Evolutionary conservation across 2,797 vertebrate species (phyloP), one percentile per base, ranked within the genome.

Genomic region (Hypotaenidia okinawae): DNA sequence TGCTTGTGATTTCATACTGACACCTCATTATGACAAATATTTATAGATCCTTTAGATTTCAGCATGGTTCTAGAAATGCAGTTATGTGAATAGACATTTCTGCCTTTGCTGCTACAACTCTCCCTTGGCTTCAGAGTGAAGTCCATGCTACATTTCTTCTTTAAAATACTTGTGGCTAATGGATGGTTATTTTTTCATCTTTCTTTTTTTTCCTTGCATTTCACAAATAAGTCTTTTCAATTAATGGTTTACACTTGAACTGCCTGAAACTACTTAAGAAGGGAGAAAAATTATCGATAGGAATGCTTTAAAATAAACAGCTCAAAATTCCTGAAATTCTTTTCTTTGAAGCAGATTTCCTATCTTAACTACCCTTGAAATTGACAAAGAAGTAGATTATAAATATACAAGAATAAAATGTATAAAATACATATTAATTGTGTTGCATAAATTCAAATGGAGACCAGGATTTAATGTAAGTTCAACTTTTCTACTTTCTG

Each of bases 121-220:
- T 63, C 43, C 63, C 24, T 67, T 52, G 30, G 27, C 11, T 80
- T 81, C 23, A 33, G 25, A 19, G 15, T 15, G 16, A 92, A 70
- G 35, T 52, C 7, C 35, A 6, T 16, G 25, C 16, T 58, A 18
- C 32, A 32, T 77, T 67, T 64, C 5, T n/a, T 68, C 43, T 82
- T 57, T 25, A 79, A 61, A 76, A 12, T 2, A 43, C 3, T n/a
- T 73, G 2, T 61, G 8, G 41, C 21, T 52, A 72, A 35, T 19
- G 17, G 16, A 43, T 59, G 4, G 6, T 2, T 0, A 11, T 33
- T 59, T 74, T 58, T 81, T 5, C 0, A 37, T 13, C 30, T 55
- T 54, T 63, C 80, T 90, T 52, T 6, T 54, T 54, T 51, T 51
- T 24, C 2, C 8, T 75, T 64, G 8, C 9, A n/a, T 68, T 28